Evolutionary conservation across 2,797 vertebrate genomes (phyloP).

Genomic region (Propithecus perrieri): DNA sequence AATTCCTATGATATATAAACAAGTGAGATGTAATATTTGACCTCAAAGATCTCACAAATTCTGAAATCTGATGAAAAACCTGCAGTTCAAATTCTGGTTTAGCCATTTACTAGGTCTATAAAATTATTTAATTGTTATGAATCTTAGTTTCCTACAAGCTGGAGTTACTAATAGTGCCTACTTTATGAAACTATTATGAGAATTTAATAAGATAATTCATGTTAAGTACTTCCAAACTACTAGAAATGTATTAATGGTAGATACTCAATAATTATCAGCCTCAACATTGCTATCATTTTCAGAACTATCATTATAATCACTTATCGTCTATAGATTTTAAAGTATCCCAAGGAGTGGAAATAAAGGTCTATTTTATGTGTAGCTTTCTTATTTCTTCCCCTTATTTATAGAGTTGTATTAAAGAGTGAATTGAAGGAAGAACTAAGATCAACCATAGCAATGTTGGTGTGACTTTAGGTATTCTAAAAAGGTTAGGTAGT

Average conservation of each 20-base stretch:
- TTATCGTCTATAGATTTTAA: background rate
- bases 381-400: background rate
- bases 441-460: background rate
- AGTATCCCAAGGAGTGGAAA: background rate
- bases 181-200: background rate
- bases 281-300: background rate
- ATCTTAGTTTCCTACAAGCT: background rate
- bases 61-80: background rate
- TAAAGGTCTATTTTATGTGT: background rate
- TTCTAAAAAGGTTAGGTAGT: background rate
- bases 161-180: background rate
- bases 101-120: background rate
- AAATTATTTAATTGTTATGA: constrained; percentile 17
- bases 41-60: background rate
- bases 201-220: background rate
- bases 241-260: background rate
- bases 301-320: background rate
- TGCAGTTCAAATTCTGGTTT: background rate
- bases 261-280: background rate
- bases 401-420: background rate
- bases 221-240: background rate
- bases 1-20: background rate
- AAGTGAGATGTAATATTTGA: background rate
- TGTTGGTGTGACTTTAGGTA: background rate
- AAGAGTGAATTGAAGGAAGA: background rate